Conservation (phyloP, 2,113 vertebrate genomes). For the Silurus glanis region DNA sequence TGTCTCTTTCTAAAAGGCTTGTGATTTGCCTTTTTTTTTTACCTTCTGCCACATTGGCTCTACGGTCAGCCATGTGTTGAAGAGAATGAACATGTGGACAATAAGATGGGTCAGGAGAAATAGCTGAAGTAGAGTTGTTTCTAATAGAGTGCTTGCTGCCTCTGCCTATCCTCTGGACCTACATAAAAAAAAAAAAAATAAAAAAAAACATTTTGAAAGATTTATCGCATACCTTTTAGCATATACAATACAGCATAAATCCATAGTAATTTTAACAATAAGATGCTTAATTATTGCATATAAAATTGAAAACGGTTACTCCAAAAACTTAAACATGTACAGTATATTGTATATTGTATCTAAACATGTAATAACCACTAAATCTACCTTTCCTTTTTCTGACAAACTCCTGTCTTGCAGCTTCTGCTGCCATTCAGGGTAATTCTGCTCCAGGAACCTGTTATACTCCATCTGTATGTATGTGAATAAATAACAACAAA, state of each 20-base stretch:
- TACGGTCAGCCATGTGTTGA: slow-evolving; percentile 3
- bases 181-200: slow-evolving; percentile 15
- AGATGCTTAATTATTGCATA: background rate
- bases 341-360: background rate
- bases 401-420: slow-evolving; percentile 57
- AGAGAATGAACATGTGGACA: background rate
- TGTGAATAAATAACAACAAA: background rate
- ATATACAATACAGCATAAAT: background rate
- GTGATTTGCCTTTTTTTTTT: background rate
- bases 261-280: background rate
- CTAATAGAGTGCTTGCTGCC: slow-evolving; percentile 32
- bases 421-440: slow-evolving; percentile 63
- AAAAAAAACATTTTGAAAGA: background rate
- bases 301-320: background rate
- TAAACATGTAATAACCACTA: background rate
- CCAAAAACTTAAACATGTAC: background rate
- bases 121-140: background rate
- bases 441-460: slow-evolving; percentile 60
- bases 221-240: background rate
- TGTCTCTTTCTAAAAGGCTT: background rate
- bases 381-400: slow-evolving; percentile 58
- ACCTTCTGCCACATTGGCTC: slow-evolving; percentile 27
- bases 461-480: slow-evolving; percentile 68
- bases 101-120: slow-evolving; percentile 25
- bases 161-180: slow-evolving; percentile 43